Percentiles rank a stretch among this genome's conserved stretches.
phyloP scores from a whole-genome alignment of 2,888 invertebrate species.

The Nectonema munidae region DNA sequence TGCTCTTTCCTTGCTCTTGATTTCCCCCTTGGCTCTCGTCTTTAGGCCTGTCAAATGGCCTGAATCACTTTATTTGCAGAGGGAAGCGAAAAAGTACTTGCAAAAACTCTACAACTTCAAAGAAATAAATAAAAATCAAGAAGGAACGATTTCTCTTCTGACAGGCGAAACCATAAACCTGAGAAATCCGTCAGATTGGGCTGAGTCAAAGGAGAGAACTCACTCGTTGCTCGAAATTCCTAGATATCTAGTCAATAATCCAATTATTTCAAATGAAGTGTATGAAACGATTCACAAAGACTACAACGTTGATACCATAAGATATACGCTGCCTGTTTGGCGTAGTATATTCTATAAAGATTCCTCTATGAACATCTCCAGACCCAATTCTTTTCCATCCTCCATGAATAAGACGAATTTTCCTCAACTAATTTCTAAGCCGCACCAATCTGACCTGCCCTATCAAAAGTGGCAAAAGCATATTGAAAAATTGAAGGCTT shows the following conservation, averaged over 20 bases:
- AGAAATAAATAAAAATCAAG: not conserved
- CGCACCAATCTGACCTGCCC: not conserved
- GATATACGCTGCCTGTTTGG: not conserved
- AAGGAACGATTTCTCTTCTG: not conserved
- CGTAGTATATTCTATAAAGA: not conserved
- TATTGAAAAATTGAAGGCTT: constrained; percentile 2
- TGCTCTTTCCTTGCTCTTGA: constrained; percentile 43
- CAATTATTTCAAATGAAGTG: constrained; percentile 1
- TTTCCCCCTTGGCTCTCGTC: constrained; percentile 43
- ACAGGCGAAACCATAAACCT: constrained; percentile 6
- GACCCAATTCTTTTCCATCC: not conserved
- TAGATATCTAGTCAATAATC: constrained; percentile 1
- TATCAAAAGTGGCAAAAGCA: not conserved
- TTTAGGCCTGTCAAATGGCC: constrained; percentile 59
- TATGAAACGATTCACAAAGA: constrained; percentile 10
- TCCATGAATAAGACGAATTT: not conserved
- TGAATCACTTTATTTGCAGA: constrained; percentile 21
- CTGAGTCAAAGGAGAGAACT: not conserved
- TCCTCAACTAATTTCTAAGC: not conserved
- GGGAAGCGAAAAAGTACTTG: not conserved
- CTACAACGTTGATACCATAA: constrained; percentile 7
- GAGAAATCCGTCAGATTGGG: not conserved
- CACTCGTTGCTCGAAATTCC: constrained; percentile 13
- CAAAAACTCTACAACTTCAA: not conserved
- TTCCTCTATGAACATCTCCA: not conserved